These are phyloP conservation scores for Clunio marinus DNA, from an alignment of 2,888 invertebrate genomes.

Conservation along the genomic window DNA sequence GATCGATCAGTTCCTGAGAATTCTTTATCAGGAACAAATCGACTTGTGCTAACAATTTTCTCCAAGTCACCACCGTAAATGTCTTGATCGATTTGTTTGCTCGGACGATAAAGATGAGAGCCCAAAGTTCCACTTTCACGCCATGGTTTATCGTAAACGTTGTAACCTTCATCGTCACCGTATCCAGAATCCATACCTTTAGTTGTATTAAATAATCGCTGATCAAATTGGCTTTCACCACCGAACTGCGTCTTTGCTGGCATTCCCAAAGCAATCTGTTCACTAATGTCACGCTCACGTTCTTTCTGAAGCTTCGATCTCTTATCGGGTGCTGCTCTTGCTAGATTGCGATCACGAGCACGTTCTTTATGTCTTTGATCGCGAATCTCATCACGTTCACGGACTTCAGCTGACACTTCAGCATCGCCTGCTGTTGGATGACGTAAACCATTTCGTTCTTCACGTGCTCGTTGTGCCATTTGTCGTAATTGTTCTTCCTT, in stretches of 20 bases:
- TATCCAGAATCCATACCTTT: slow-evolving; percentile 89
- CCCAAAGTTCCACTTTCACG: slow-evolving; percentile 80
- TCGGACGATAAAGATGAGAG: slow-evolving; percentile 84
- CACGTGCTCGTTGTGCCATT: slow-evolving; percentile 91
- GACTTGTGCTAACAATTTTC: slow-evolving; percentile 79
- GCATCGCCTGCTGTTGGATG: slow-evolving; percentile 46
- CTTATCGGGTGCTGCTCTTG: slow-evolving; percentile 92
- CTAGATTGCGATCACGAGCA: slow-evolving; percentile 87
- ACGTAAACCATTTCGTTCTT: slow-evolving; percentile 78
- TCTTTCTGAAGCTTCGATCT: slow-evolving; percentile 82
- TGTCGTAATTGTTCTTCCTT: slow-evolving; percentile 91
- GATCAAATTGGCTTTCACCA: slow-evolving; percentile 88
- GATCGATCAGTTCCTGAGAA: slow-evolving; percentile 85
- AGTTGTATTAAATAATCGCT: slow-evolving; percentile 88
- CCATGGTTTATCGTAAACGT: slow-evolving; percentile 98
- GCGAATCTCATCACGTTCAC: slow-evolving; percentile 80
- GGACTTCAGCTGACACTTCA: slow-evolving; percentile 51
- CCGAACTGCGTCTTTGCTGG: slow-evolving; percentile 71
- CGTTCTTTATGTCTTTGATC: slow-evolving; percentile 87
- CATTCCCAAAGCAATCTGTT: slow-evolving; percentile 95
- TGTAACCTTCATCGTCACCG: slow-evolving; percentile 95
- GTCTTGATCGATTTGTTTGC: slow-evolving; percentile 83
- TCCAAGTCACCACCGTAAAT: slow-evolving; percentile 89
- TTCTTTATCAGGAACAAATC: slow-evolving; percentile 96
- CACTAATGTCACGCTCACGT: slow-evolving; percentile 94